Evolutionary conservation across 2,797 vertebrate genomes (phyloP).

Genomic region (Pelochelys cantorii): DNA sequence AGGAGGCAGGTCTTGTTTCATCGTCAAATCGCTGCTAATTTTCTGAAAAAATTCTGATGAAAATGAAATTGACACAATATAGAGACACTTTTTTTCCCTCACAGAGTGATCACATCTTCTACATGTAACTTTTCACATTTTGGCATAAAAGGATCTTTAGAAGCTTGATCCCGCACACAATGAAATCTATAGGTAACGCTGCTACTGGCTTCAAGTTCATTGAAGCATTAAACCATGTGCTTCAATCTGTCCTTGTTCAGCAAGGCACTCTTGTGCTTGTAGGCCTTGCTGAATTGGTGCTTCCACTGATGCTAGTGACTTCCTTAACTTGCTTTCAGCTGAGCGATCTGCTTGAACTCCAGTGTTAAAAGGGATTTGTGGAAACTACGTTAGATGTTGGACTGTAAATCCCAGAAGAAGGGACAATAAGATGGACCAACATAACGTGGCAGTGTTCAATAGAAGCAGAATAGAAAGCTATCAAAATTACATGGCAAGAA

Average conservation of each 20-base stretch:
- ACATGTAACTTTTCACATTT: not conserved
- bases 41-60: not conserved
- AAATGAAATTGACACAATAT: not conserved
- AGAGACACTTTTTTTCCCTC: not conserved
- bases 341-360: constrained; percentile 1
- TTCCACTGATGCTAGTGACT: not conserved
- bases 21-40: accelerated
- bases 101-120: not conserved
- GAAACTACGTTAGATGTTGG: not conserved
- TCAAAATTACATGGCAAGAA: not conserved
- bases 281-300: not conserved
- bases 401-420: not conserved
- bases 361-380: not conserved
- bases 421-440: not conserved
- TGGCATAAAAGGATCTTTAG: not conserved
- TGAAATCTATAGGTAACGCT: not conserved
- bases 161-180: not conserved
- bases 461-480: not conserved
- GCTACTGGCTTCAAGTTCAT: not conserved
- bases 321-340: not conserved
- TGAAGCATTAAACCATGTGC: not conserved
- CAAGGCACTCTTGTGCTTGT: not conserved
- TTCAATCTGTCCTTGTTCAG: not conserved
- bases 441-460: not conserved
- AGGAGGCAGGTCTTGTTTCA: not conserved